These are phyloP conservation scores for Rhyzopertha dominica DNA, from an alignment of 1,140 invertebrate genomes.

Conservation along the genomic window DNA sequence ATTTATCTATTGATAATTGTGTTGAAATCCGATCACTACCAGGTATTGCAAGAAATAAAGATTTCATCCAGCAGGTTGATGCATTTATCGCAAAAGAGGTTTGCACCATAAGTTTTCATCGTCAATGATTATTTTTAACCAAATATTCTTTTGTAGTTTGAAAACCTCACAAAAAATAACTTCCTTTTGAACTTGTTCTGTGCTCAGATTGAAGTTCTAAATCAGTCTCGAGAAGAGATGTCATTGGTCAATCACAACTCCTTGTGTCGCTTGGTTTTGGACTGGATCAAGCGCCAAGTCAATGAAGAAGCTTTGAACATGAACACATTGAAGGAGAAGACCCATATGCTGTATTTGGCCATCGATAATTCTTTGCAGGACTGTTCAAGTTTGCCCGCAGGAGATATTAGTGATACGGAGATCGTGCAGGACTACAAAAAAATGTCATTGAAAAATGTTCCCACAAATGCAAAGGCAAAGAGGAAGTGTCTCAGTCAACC, in stretches of 20 bases:
- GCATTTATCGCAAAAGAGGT: conserved; percentile 64
- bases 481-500: conserved; percentile 52
- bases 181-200: conserved; percentile 57
- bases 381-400: conserved; percentile 65
- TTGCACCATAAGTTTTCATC: not conserved
- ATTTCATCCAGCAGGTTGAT: conserved; percentile 61
- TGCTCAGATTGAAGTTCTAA: conserved; percentile 62
- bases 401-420: conserved; percentile 65
- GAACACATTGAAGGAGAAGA: conserved; percentile 54
- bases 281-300: conserved; percentile 60
- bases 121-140: not conserved
- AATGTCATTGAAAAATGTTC: conserved; percentile 52
- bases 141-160: conserved; percentile 48
- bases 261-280: conserved; percentile 62
- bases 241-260: conserved; percentile 52
- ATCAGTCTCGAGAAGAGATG: conserved; percentile 60
- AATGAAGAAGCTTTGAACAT: conserved; percentile 48
- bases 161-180: conserved; percentile 52
- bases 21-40: conserved; percentile 64
- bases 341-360: conserved; percentile 73
- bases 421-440: conserved; percentile 79
- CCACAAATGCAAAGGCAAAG: conserved; percentile 45
- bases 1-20: conserved; percentile 64
- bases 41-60: conserved; percentile 58
- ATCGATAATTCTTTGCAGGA: conserved; percentile 72